phyloP scores from a whole-genome alignment of 1,140 invertebrate genomes.

The Drosophila serrata region DNA sequence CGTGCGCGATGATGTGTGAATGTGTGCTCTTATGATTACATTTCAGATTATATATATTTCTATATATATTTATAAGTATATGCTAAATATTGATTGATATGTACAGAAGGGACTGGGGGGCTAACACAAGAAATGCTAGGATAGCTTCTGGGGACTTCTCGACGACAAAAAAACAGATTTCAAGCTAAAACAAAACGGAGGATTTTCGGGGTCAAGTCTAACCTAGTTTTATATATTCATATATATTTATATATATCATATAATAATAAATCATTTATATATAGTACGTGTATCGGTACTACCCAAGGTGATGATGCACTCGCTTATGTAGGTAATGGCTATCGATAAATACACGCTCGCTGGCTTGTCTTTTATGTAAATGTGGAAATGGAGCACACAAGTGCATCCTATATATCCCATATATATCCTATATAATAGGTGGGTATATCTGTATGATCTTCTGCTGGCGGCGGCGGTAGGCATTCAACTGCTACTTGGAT shows the following conservation, averaged over 20 bases:
- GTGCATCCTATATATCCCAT: conserved; percentile 24
- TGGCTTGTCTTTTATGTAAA: conserved; percentile 81
- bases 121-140: conserved; percentile 52
- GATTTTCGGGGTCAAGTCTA: conserved; percentile 27
- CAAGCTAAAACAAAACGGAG: conserved; percentile 44
- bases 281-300: conserved; percentile 11
- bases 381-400: conserved; percentile 74
- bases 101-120: conserved; percentile 49
- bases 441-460: conserved; percentile 37
- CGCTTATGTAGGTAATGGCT: conserved; percentile 56
- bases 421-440: conserved; percentile 29
- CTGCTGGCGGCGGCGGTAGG: conserved; percentile 31
- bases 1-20: conserved; percentile 30
- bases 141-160: background rate
- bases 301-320: conserved; percentile 37
- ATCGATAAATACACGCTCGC: conserved; percentile 76
- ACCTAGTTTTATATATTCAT: conserved; percentile 29
- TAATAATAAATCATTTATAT: conserved; percentile 8
- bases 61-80: conserved; percentile 20
- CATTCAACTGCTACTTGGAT: conserved; percentile 10
- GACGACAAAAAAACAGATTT: conserved; percentile 45
- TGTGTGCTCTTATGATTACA: conserved; percentile 65
- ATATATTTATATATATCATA: conserved; percentile 4
- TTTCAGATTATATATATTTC: conserved; percentile 41
- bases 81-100: conserved; percentile 71